Conservation (phyloP, 2,888 invertebrate genomes). For the Adineta ricciae region DNA sequence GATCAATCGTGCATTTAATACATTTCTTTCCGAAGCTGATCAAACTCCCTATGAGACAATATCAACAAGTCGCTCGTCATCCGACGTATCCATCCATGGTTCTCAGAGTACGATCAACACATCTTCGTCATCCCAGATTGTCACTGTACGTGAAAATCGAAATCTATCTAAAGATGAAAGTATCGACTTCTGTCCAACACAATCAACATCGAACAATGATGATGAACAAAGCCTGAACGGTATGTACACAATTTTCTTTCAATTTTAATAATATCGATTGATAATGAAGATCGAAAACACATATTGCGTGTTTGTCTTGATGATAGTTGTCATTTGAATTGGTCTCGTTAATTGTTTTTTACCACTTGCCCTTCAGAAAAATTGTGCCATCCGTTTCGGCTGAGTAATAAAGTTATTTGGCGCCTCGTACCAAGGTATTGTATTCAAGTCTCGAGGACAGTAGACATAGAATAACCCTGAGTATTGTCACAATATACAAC, state of each 20-base stretch:
- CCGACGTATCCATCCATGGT: not conserved
- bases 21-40: not conserved
- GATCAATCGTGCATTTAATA: slow-evolving; percentile 1
- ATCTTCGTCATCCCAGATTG: not conserved
- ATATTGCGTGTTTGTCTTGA: no score
- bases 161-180: not conserved
- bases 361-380: no score
- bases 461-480: no score
- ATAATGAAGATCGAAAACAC: no score
- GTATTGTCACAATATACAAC: no score
- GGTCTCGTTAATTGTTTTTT: no score
- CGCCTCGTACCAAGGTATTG: no score
- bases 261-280: no score
- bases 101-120: not conserved
- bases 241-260: not conserved
- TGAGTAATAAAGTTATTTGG: no score
- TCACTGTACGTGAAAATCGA: not conserved
- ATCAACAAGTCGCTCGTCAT: not conserved
- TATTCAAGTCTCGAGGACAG: no score
- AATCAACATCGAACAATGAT: not conserved
- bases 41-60: not conserved
- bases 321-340: no score
- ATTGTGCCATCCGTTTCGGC: no score
- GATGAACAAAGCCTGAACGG: not conserved
- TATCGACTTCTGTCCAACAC: not conserved